Evolutionary conservation across 2,113 vertebrate species (phyloP).

Genomic region (Toxotes chatareus): DNA sequence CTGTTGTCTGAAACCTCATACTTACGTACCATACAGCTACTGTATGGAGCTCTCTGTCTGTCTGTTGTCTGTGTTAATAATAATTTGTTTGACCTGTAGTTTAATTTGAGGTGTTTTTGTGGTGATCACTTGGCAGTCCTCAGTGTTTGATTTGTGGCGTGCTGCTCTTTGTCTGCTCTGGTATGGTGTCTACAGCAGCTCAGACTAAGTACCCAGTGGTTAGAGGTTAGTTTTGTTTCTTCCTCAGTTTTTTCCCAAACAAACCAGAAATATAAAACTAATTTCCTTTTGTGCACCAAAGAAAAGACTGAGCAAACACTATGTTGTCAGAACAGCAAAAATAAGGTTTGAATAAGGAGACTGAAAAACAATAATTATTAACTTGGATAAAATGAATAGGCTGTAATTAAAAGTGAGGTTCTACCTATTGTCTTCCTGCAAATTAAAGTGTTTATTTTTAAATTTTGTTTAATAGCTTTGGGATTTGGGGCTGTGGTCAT

Average conservation of each 20-base stretch:
- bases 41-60: neutral
- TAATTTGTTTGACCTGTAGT: neutral
- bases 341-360: slow-evolving; percentile 24
- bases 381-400: slow-evolving; percentile 30
- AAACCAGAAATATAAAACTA: slow-evolving; percentile 17
- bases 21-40: too few species aligned
- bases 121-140: neutral
- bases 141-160: neutral
- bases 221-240: slow-evolving; percentile 5
- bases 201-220: neutral
- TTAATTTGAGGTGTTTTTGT: neutral
- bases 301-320: slow-evolving; percentile 3
- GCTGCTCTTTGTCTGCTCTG: too few species aligned
- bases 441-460: slow-evolving; percentile 51
- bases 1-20: too few species aligned
- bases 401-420: slow-evolving; percentile 44
- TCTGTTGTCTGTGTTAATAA: neutral
- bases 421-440: slow-evolving; percentile 25
- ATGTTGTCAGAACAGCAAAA: neutral
- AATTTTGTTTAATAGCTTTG: slow-evolving; percentile 59
- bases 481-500: slow-evolving; percentile 47
- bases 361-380: slow-evolving; percentile 26
- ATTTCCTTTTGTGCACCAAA: slow-evolving; percentile 24
- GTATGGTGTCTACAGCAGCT: neutral
- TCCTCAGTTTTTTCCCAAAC: slow-evolving; percentile 3